Percentiles rank a stretch among this genome's conserved stretches.
Evolutionary conservation across 1,140 invertebrate genomes (phyloP).

Genomic region (Venustaconcha ellipsiformis): DNA sequence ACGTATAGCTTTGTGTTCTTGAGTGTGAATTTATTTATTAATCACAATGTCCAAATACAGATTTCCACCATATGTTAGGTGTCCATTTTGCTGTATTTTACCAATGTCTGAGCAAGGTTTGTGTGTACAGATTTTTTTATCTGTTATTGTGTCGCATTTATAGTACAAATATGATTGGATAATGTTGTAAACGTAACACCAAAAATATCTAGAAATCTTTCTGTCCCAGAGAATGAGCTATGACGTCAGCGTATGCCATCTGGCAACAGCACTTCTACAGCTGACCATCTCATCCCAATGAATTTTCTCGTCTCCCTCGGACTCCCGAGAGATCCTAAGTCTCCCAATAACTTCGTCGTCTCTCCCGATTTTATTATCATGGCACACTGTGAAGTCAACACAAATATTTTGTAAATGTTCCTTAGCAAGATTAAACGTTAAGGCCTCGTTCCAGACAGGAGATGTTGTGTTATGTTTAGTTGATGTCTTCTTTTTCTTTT

Average conservation of each 20-base stretch:
- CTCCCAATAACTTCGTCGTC: constrained; percentile 61
- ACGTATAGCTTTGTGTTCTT: too few species aligned
- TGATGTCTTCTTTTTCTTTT: constrained; percentile 65
- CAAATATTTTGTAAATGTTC: constrained; percentile 52
- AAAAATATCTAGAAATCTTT: too few species aligned
- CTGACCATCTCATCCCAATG: constrained; percentile 60
- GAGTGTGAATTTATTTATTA: too few species aligned
- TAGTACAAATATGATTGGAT: too few species aligned
- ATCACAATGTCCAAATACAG: too few species aligned
- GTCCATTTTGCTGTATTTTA: too few species aligned
- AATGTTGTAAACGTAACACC: too few species aligned
- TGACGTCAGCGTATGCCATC: constrained; percentile 49
- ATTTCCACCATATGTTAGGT: too few species aligned
- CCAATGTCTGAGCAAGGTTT: too few species aligned
- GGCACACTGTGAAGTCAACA: constrained; percentile 57
- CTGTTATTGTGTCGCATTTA: too few species aligned
- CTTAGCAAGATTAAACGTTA: constrained; percentile 65
- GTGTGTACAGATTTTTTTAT: too few species aligned
- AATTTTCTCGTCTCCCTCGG: constrained; percentile 50
- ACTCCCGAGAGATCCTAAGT: constrained; percentile 50
- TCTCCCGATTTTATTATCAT: constrained; percentile 64
- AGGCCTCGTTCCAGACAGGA: constrained; percentile 63
- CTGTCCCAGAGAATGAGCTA: too few species aligned
- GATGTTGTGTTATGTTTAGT: constrained; percentile 47
- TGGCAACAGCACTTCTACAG: constrained; percentile 43